Base-by-base conservation (phyloP, 2,113 vertebrate species). In the Lophius piscatorius region DNA sequence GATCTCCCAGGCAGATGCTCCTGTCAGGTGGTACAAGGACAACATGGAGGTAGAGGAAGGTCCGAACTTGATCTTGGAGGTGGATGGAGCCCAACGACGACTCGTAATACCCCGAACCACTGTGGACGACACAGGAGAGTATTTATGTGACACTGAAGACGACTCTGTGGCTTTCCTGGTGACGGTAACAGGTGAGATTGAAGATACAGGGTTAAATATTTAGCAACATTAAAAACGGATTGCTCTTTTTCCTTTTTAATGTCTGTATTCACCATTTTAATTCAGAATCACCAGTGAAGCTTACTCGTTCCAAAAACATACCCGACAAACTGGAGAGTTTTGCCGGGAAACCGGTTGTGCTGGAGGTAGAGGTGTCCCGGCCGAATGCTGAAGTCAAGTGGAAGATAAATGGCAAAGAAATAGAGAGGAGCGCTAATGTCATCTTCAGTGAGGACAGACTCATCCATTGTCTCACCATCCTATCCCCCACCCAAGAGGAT, bases 21-120 rank as follows among this genome's bases (percentile, higher is more conserved):
- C 44, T 0, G 94, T 95, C 39, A 23, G 0, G 7, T 98, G 97
- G 97, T 96, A 92, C 87, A 94, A 88, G 72, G 93, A 97, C 0
- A 86, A 92, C 1, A 68, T 94, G 49, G 92, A 97, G 69, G 89
- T 96, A 23, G 89, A 93, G 4, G 88, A 64, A 22, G 74, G 65
- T 0, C 63, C 88, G 8, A 78, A 26, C 14, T 46, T 95, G 33
- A 51, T 88, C 31, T 73, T 97, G 70, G 90, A 95, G 56, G 83
- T 52, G 0, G 88, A 95, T 1, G 93, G 93, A 1, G 58, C 45
- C 0, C 54, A 73, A 20, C 85, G 41, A 39, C 75, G 68, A 7
- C 89, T 98, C 49, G 66, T 96, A 35, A 90, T 98, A 46, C 91
- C 91, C 3, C 54, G 58, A 0, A 80, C 92, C 4, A 84, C 36